Conservation (phyloP, 2,888 invertebrate genomes). For the Tetanocera ferruginea region DNA sequence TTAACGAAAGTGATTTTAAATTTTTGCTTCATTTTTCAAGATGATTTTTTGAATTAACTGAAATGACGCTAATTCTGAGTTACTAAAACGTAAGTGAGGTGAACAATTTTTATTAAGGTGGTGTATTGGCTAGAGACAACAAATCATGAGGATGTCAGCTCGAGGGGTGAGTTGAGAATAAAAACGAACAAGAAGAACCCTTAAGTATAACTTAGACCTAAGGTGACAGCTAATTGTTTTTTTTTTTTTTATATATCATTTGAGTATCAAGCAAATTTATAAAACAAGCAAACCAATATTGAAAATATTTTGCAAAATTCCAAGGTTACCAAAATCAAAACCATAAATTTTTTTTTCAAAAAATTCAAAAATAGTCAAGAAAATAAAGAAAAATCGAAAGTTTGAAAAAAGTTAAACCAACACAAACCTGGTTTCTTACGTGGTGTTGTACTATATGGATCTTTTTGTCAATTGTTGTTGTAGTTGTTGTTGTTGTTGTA, state of each 20-base stretch:
- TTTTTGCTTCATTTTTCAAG: not conserved
- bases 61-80: not conserved
- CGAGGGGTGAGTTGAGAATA: constrained; percentile 53
- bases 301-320: not conserved
- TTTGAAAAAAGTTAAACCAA: constrained; percentile 31
- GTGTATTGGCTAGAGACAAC: constrained; percentile 8
- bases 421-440: constrained; percentile 66
- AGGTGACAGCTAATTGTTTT: constrained; percentile 27
- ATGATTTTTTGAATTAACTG: not conserved
- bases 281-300: constrained; percentile 21
- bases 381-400: not conserved
- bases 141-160: constrained; percentile 48
- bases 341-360: not conserved
- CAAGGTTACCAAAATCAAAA: too few relatives aligned
- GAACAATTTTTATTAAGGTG: not conserved
- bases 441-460: constrained; percentile 67
- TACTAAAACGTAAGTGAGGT: not conserved
- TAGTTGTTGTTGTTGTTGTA: constrained; percentile 42
- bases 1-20: too few relatives aligned
- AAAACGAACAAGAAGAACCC: constrained; percentile 21
- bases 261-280: constrained; percentile 9
- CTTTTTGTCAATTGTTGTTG: constrained; percentile 54
- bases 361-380: not conserved
- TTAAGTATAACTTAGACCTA: constrained; percentile 41
- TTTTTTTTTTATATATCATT: not conserved